phyloP scores from a whole-genome alignment of 2,113 vertebrate genomes.

The Odontesthes bonariensis region DNA sequence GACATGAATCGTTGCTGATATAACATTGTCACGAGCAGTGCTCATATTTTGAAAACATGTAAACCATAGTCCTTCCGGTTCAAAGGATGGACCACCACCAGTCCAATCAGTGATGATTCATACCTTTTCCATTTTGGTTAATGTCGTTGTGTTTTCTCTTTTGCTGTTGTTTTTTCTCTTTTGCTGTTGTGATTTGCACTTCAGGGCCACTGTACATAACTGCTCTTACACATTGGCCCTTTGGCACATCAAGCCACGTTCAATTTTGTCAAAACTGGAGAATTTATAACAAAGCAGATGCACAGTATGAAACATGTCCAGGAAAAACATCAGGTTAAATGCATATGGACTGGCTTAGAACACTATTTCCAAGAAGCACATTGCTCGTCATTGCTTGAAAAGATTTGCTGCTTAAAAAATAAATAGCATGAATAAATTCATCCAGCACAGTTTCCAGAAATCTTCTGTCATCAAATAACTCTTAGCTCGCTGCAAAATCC shows the following conservation, averaged over 20 bases:
- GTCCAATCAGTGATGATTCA: too few species aligned
- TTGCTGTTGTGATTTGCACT: too few species aligned
- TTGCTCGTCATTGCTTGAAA: neutral
- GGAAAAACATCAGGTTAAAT: neutral
- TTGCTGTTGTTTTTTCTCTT: too few species aligned
- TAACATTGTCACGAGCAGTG: too few species aligned
- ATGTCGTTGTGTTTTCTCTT: too few species aligned
- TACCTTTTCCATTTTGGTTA: too few species aligned
- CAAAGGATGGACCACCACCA: too few species aligned
- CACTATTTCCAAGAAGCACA: neutral
- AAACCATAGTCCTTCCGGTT: too few species aligned
- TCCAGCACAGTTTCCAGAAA: neutral
- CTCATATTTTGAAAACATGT: too few species aligned
- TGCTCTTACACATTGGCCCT: slow-evolving; percentile 7
- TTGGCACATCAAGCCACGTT: slow-evolving; percentile 8
- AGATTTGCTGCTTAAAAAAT: neutral
- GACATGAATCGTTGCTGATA: too few species aligned
- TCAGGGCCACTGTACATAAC: too few species aligned
- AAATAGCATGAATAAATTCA: neutral
- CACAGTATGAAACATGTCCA: slow-evolving; percentile 1
- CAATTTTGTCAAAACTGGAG: neutral
- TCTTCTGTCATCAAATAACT: neutral
- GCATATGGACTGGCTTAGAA: slow-evolving; percentile 1
- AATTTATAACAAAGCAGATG: slow-evolving; percentile 19
- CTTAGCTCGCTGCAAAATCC: neutral